Conservation (phyloP, 2,797 vertebrate genomes). For the Ispidina picta region DNA sequence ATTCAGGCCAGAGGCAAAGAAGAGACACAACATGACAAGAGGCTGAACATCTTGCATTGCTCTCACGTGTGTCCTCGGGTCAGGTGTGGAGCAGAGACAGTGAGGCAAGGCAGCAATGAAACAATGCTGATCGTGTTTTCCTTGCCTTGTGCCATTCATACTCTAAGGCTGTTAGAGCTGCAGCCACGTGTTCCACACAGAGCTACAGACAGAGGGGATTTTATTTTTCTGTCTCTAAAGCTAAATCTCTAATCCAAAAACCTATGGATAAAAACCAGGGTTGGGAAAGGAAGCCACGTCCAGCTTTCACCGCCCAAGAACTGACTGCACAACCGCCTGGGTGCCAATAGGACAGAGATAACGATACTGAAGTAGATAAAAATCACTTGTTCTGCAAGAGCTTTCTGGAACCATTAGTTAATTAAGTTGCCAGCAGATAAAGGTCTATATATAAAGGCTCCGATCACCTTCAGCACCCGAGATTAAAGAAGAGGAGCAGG, state of each 20-base stretch:
- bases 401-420: constrained; percentile 41
- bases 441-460: not conserved
- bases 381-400: constrained; percentile 30
- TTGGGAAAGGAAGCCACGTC: not conserved
- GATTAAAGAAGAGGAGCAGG: not conserved
- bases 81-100: constrained; percentile 7
- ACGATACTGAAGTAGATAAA: not conserved
- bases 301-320: not conserved
- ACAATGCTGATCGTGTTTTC: not conserved
- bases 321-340: not conserved
- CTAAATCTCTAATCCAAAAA: constrained; percentile 12
- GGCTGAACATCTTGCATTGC: constrained; percentile 3
- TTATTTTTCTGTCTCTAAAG: not conserved
- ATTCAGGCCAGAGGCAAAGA: constrained; percentile 19
- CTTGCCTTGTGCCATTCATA: not conserved
- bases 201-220: constrained; percentile 1
- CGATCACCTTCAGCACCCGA: not conserved
- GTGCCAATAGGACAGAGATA: constrained; percentile 2
- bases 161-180: not conserved
- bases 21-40: not conserved
- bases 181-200: constrained; percentile 16
- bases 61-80: constrained; percentile 46
- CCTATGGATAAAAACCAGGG: not conserved
- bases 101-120: not conserved
- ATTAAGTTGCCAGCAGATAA: constrained; percentile 40